Base-by-base conservation (phyloP, 2,113 vertebrate species). In the Malurus alboscapulatus region DNA sequence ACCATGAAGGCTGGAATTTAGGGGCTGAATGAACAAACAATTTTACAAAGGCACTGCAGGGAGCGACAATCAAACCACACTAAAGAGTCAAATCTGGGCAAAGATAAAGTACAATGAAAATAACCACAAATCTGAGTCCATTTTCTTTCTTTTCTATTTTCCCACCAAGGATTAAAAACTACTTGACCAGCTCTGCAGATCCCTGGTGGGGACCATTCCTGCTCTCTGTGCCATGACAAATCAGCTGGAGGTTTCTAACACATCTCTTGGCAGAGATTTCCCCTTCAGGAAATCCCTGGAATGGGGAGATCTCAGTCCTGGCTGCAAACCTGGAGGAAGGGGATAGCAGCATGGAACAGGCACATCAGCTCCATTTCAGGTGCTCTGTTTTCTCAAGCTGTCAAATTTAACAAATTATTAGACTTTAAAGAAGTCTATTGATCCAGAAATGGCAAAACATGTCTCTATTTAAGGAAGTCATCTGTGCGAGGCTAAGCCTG, bases 371-470 rank as follows among this genome's bases (percentile, higher is more conserved):
- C 36, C 22, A 6, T 24, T 27, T 40, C 68, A 72, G 27, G 45
- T 36, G 48, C 48, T 83, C 83, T 53, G 55, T 13, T 67, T 55
- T 14, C 53, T 61, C 27, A 4, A 25, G 53, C 76, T 78, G 55
- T 62, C 69, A 55, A 53, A 78, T 88, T 16, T 25, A 78, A 45
- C 45, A 30, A 47, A 84, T 67, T 38, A 71, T 51, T 58, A 48
- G 65, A 25, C 69, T 78, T 61, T 18, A 48, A 78, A 87, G 51
- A 63, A 32, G 22, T 16, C 89, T 61, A 25, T 95, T 95, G 90
- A 89, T 73, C 53, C 78, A 90, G 84, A 84, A 95, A 89, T 22
- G 68, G 78, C 81, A 79, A 79, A 87, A 42, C 32, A 1, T 38
- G 66, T 65, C 62, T 79, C 18, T 72, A 2, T 75, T 67, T 87